Conservation (phyloP, 2,797 vertebrate species). For the Rhinoraja longicauda region DNA sequence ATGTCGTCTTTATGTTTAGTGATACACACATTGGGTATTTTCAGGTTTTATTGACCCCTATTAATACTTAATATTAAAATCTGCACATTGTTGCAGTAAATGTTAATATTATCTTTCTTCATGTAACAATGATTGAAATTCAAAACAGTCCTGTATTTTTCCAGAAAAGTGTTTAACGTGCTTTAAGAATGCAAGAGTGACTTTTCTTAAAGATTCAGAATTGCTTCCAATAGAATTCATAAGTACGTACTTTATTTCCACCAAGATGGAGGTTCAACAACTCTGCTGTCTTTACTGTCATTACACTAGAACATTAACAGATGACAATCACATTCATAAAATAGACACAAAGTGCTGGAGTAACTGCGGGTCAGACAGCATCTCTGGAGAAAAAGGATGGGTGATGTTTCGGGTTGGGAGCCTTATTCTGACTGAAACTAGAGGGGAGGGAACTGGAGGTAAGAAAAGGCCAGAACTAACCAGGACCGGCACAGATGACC, state of each 20-base stretch:
- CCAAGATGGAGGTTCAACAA: neutral
- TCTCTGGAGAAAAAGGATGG: too few species aligned
- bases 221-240: neutral
- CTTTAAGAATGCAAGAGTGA: neutral
- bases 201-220: neutral
- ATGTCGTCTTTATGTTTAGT: neutral
- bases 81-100: neutral
- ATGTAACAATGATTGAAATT: neutral
- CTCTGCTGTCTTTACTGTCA: neutral
- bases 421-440: too few species aligned
- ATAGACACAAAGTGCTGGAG: too few species aligned
- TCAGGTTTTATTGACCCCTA: neutral
- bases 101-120: neutral
- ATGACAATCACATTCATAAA: neutral
- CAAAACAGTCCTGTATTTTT: neutral
- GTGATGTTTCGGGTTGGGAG: too few species aligned
- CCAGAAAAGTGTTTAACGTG: neutral
- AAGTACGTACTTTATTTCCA: neutral
- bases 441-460: too few species aligned
- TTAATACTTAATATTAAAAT: neutral
- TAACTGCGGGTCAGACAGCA: too few species aligned
- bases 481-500: too few species aligned
- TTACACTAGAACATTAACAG: neutral
- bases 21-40: neutral
- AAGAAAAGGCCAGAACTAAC: too few species aligned